Conservation (phyloP, 2,797 vertebrate species). For the Sphenodon punctatus region DNA sequence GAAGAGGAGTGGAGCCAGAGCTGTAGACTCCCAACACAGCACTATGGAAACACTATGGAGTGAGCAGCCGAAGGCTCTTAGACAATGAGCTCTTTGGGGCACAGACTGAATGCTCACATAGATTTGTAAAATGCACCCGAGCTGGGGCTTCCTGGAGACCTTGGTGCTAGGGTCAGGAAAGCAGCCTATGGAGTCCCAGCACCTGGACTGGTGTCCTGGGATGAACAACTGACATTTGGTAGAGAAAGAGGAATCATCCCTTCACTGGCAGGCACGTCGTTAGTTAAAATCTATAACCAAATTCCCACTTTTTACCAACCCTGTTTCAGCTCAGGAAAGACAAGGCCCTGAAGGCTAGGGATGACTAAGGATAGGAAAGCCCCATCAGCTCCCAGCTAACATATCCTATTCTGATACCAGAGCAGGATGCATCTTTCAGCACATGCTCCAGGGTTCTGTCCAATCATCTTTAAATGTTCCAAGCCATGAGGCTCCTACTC, state of each 20-base stretch:
- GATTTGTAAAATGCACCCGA: neutral
- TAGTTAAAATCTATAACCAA: too few relatives aligned
- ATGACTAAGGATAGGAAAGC: neutral
- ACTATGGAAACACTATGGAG: neutral
- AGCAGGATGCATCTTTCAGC: neutral
- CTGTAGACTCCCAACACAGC: neutral
- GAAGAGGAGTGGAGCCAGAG: neutral
- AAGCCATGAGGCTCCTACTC: too few relatives aligned
- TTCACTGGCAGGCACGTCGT: too few relatives aligned
- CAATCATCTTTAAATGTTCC: neutral
- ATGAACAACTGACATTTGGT: neutral
- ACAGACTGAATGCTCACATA: neutral
- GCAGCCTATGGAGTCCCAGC: neutral
- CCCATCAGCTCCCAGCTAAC: neutral
- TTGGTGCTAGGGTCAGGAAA: neutral
- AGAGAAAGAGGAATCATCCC: neutral
- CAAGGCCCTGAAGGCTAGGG: neutral
- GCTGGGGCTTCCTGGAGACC: neutral
- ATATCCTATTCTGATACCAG: neutral
- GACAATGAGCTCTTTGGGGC: neutral
- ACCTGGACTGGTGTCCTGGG: neutral
- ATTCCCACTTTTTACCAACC: neutral
- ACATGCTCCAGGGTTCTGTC: neutral
- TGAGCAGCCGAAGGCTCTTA: neutral
- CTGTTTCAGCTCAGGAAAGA: neutral